Evolutionary conservation across 1,140 invertebrate genomes (phyloP), one percentile per base, ranked within the genome.

Genomic region (Saccostrea echinata): DNA sequence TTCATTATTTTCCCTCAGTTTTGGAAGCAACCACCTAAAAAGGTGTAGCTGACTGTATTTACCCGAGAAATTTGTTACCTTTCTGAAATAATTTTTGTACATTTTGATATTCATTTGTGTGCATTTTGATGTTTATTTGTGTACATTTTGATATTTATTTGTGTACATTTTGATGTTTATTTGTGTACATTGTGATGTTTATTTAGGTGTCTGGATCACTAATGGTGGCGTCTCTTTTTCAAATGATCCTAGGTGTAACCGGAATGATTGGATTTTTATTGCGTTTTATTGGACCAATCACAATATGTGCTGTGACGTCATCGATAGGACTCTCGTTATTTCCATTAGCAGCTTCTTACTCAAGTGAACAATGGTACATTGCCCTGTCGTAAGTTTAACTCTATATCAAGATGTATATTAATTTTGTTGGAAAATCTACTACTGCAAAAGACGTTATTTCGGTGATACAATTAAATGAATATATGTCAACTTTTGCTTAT

Each of bases 311-410:
- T 0, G 97, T 97, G 0, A 97, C 98, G 4, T 96, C 97, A 0
- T 93, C 98, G 21, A 97, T 98, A 88, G 97, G 97, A 2, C 92
- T 98, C 0, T 97, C 97, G 0, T 94, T 98, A 0, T 98, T 98
- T 93, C 96, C 97, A 92, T 97, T 97, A 92, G 97, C 97, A 1
- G 96, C 97, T 0, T 95, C 96, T 6, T 96, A 97, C 3, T 97
- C 97, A 0, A 96, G 97, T 1, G 96, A 96, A 90, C 97, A 98
- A 88, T 98, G 97, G 97, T 97, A 97, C 9, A 97, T 98, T 86
- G 96, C 97, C 1, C 96, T 96, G 55, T 96, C 96, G 97, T 97
- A 94, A 96, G 95, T 92, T 30, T 12, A 30, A 1, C 9, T 43
- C 11, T 53, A 12, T 30, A 35, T 18, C n/a, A n/a, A n/a, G n/a